phyloP scores from a whole-genome alignment of 2,113 vertebrate genomes.

The Semicossyphus pulcher region DNA sequence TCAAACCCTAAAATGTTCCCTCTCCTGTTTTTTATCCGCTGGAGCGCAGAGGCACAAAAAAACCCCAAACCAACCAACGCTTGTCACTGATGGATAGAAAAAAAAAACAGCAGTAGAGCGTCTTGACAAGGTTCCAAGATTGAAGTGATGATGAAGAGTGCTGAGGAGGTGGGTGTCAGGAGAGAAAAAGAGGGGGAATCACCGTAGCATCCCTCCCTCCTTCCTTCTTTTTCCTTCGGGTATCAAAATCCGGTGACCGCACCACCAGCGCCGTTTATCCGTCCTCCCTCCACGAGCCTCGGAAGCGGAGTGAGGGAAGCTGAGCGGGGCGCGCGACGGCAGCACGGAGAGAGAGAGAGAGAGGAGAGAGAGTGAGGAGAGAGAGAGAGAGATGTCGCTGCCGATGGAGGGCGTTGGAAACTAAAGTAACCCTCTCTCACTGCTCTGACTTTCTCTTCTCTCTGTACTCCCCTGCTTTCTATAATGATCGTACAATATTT shows the following conservation, averaged over 20 bases:
- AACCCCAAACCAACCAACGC: background rate
- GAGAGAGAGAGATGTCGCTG: conserved; percentile 42
- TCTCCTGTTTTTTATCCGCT: conserved; percentile 26
- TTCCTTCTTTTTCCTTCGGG: conserved; percentile 22
- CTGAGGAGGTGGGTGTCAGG: conserved; percentile 25
- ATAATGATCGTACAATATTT: background rate
- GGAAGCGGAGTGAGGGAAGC: conserved; percentile 66
- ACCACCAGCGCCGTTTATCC: conserved; percentile 49
- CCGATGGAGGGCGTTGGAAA: conserved; percentile 78
- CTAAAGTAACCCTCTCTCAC: conserved; percentile 51
- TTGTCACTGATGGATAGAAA: background rate
- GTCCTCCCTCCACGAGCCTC: conserved; percentile 72
- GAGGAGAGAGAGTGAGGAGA: background rate
- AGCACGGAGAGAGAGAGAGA: conserved; percentile 9
- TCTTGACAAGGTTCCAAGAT: conserved; percentile 42
- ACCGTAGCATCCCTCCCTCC: conserved; percentile 65
- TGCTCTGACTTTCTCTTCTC: conserved; percentile 15
- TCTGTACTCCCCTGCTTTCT: background rate
- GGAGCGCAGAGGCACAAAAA: conserved; percentile 27
- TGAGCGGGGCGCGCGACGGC: conserved; percentile 36
- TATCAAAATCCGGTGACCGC: conserved; percentile 54
- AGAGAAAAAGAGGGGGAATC: conserved; percentile 54
- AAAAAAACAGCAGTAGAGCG: conserved; percentile 12
- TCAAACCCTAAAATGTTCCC: conserved; percentile 36
- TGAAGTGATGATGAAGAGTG: conserved; percentile 38